Percentiles rank a stretch among this genome's conserved stretches.
These are phyloP conservation scores for Drymonia ruficornis DNA, from an alignment of 2,888 invertebrate genomes.

Conservation along the genomic window DNA sequence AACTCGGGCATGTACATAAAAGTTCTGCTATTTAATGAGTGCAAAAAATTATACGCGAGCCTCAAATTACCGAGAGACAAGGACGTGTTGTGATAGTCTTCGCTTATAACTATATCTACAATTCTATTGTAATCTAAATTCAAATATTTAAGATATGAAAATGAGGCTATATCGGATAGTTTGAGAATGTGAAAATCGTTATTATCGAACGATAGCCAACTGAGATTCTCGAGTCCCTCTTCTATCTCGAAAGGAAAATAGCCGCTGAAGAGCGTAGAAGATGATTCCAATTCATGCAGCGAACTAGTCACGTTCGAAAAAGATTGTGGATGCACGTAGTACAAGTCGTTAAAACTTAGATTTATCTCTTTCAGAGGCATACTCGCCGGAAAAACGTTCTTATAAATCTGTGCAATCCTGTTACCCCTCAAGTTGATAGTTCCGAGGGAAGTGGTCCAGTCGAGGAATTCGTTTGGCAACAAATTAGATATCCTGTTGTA, in stretches of 20 bases:
- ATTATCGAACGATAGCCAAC: slow-evolving; percentile 94
- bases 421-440: slow-evolving; percentile 94
- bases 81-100: slow-evolving; percentile 89
- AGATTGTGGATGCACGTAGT: slow-evolving; percentile 91
- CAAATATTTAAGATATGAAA: slow-evolving; percentile 90
- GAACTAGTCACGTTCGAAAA: slow-evolving; percentile 91
- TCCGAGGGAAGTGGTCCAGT: slow-evolving; percentile 92
- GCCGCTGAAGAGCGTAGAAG: slow-evolving; percentile 93
- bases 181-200: slow-evolving; percentile 92
- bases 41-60: slow-evolving; percentile 92
- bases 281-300: slow-evolving; percentile 93
- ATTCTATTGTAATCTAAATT: slow-evolving; percentile 95
- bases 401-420: slow-evolving; percentile 89
- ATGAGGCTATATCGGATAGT: slow-evolving; percentile 88
- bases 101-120: slow-evolving; percentile 87
- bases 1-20: slow-evolving; percentile 90
- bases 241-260: slow-evolving; percentile 91
- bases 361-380: slow-evolving; percentile 93
- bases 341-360: slow-evolving; percentile 95
- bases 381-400: slow-evolving; percentile 89
- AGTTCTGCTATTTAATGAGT: slow-evolving; percentile 87
- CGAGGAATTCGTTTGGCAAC: slow-evolving; percentile 89
- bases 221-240: slow-evolving; percentile 89
- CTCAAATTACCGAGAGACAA: slow-evolving; percentile 91
- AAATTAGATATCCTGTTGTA: slow-evolving; percentile 94